These are phyloP conservation scores for Agrotis segetum DNA, from an alignment of 2,888 invertebrate genomes.

Conservation along the genomic window DNA sequence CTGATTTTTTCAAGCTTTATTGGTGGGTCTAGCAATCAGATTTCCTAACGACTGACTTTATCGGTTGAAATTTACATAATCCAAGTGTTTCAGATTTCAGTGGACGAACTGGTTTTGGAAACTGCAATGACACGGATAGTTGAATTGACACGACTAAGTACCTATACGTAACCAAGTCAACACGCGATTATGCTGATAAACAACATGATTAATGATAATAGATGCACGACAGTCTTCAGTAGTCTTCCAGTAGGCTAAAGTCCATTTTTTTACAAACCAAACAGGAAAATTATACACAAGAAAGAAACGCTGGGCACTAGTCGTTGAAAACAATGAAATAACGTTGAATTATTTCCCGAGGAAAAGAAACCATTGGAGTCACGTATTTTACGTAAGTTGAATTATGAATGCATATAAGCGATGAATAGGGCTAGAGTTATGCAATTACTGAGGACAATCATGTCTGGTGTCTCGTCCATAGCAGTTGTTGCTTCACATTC, in stretches of 20 bases:
- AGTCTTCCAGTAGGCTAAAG: conserved; percentile 22
- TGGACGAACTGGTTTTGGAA: conserved; percentile 48
- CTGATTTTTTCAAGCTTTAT: conserved; percentile 28
- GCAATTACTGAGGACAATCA: conserved; percentile 68
- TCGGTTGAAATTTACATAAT: conserved; percentile 53
- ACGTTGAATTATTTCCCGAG: conserved; percentile 62
- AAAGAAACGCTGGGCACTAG: conserved; percentile 23
- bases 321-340: conserved; percentile 47
- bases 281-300: conserved; percentile 27
- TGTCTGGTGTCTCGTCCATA: conserved; percentile 56
- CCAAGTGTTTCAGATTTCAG: conserved; percentile 49
- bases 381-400: conserved; percentile 71
- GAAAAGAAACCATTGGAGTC: conserved; percentile 64
- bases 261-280: conserved; percentile 17
- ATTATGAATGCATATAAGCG: conserved; percentile 78
- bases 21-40: conserved; percentile 19
- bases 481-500: conserved; percentile 48
- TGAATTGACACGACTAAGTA: conserved; percentile 57
- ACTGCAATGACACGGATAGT: conserved; percentile 41
- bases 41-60: conserved; percentile 40
- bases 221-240: conserved; percentile 43
- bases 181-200: conserved; percentile 54
- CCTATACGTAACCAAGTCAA: conserved; percentile 50
- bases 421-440: conserved; percentile 71
- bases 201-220: conserved; percentile 69